Conservation (phyloP, 2,888 invertebrate genomes). For the Coenonympha arcania region DNA sequence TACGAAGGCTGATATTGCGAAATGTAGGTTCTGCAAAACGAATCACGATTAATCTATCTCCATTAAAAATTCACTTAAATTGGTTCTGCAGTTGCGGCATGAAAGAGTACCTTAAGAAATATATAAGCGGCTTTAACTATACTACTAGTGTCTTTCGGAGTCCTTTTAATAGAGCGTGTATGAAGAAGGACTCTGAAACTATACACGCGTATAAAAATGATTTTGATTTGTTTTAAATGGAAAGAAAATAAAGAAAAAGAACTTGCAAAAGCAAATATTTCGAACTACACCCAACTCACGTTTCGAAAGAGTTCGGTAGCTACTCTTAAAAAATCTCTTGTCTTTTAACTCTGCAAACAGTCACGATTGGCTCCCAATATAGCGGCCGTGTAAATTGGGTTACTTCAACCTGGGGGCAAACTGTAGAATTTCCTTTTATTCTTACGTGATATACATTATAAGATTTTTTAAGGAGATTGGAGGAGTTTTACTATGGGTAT, state of each 20-base stretch:
- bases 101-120: too few species aligned
- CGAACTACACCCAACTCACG: conserved; percentile 49
- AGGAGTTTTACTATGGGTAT: background rate
- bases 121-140: too few species aligned
- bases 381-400: conserved; percentile 53
- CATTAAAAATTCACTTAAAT: too few species aligned
- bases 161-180: too few species aligned
- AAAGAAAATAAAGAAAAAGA: background rate
- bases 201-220: too few species aligned
- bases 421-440: conserved; percentile 20
- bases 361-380: conserved; percentile 48
- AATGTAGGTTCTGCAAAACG: too few species aligned
- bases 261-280: conserved; percentile 2
- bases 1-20: too few species aligned
- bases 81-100: too few species aligned
- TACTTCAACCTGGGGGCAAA: conserved; percentile 46
- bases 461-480: background rate
- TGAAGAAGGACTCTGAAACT: too few species aligned
- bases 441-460: conserved; percentile 17
- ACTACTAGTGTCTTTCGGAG: too few species aligned
- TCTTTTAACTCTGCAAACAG: conserved; percentile 49
- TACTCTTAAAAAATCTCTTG: conserved; percentile 50
- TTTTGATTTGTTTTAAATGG: background rate
- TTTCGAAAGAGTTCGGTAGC: conserved; percentile 36
- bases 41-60: too few species aligned